Evolutionary conservation across 37 sponge, comb jelly and placozoan genomes (phyloP), one percentile per base, ranked within the genome.

Genomic region (Chondrilla cf. caribensis): DNA sequence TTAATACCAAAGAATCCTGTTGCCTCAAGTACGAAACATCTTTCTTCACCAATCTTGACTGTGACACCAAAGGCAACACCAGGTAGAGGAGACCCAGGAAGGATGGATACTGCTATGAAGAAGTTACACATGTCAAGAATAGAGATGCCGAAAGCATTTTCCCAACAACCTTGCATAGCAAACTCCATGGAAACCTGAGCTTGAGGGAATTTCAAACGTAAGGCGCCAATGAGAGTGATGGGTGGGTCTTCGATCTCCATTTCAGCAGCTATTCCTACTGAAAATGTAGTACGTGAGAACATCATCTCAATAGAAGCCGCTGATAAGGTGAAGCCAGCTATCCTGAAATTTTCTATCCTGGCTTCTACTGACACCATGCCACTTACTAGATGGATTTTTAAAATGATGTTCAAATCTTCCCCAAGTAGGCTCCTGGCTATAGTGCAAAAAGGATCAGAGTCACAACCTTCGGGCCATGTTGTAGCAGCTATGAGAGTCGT

Each of bases 341-440:
- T 22, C 22, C 17, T 41, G 9, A 84, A 47, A 38, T 84, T 54
- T 32, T 0, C 0, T 2, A 84, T 22, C 7, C 0, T 21, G 33
- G 66, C 78, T 28, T 37, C 26, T 2, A 83, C 21, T 17, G 54
- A 14, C 31, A 58, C 22, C 37, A 32, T 4, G 3, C 42, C 11
- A 26, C 51, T 31, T 47, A 11, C 51, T 47, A 14, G 51, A 11
- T 14, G 51, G 51, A 51, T 75, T 40, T 82, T 38, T 35, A 83
- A 40, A n/a, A 1, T 32, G 1, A 83, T 28, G 54, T 37, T 73
- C 19, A 42, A 37, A 38, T 73, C 62, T 64, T 38, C 67, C 33
- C 84, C 84, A 76, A 84, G 78, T 3, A 83, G 44, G 24, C 24
- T 38, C 40, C 70, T 60, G 29, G 57, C 51, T 4, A 72, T 51